Conservation (phyloP, 2,113 vertebrate genomes). For the Pluvianellus socialis region DNA sequence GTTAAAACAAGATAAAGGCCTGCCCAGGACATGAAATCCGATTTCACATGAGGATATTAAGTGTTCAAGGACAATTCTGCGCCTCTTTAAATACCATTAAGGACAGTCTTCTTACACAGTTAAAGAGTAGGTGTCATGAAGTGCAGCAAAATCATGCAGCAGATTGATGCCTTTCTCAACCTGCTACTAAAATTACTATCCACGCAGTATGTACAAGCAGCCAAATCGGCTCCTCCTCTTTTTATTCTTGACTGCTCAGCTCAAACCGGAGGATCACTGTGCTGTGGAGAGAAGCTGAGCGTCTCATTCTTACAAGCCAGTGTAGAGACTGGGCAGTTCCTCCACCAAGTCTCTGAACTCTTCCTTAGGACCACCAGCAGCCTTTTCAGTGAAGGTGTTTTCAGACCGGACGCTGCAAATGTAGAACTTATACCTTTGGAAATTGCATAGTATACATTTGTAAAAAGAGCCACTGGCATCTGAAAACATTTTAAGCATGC, state of each 20-base stretch:
- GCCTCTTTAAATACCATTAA: neutral
- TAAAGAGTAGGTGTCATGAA: neutral
- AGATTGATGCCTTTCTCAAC: neutral
- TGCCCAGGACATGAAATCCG: neutral
- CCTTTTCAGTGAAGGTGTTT: neutral
- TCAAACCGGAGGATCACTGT: neutral
- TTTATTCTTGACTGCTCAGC: neutral
- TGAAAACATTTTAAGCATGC: neutral
- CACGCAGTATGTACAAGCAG: neutral
- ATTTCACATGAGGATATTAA: neutral
- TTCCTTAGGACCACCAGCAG: neutral
- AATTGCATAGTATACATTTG: neutral
- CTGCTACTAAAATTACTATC: conserved; percentile 2
- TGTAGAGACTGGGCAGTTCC: neutral
- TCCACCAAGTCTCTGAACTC: neutral
- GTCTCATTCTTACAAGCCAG: neutral
- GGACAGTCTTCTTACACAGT: neutral
- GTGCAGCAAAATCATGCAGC: neutral
- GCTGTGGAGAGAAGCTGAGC: neutral
- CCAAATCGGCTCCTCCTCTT: neutral
- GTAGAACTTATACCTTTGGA: fast-evolving
- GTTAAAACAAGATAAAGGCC: neutral
- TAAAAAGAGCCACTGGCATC: neutral
- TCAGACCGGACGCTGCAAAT: neutral
- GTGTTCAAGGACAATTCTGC: neutral